These are phyloP conservation scores for Lagodon rhomboides DNA, from an alignment of 2,797 vertebrate genomes.

Conservation along the genomic window DNA sequence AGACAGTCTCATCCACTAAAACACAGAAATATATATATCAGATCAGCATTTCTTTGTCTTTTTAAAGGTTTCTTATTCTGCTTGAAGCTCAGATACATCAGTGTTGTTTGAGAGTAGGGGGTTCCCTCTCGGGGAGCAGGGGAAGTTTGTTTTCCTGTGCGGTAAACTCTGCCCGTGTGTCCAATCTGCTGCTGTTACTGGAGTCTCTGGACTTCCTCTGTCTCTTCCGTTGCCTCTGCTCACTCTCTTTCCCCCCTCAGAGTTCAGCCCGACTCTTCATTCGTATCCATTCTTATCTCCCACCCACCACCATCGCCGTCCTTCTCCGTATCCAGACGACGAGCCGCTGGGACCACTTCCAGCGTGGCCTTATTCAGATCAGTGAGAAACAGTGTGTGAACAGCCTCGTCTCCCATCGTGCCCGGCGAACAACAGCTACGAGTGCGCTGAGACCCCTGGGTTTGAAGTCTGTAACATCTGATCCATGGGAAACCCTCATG, in stretches of 20 bases:
- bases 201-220: slow-evolving; percentile 33
- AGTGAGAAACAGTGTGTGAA: slow-evolving; percentile 72
- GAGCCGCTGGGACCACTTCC: slow-evolving; percentile 49
- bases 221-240: slow-evolving; percentile 25
- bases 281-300: neutral
- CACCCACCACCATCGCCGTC: slow-evolving; percentile 7
- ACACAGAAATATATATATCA: too few species aligned
- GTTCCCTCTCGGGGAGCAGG: neutral
- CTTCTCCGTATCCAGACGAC: slow-evolving; percentile 22
- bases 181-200: slow-evolving; percentile 17
- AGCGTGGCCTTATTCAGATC: slow-evolving; percentile 63
- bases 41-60: too few species aligned
- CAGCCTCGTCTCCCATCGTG: slow-evolving; percentile 72
- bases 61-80: too few species aligned
- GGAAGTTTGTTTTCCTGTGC: slow-evolving; percentile 43
- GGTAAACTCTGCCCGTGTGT: slow-evolving; percentile 1
- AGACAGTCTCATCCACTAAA: too few species aligned
- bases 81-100: too few species aligned
- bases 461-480: slow-evolving; percentile 82
- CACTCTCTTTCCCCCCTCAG: slow-evolving; percentile 11
- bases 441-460: slow-evolving; percentile 79
- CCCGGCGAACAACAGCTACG: slow-evolving; percentile 74
- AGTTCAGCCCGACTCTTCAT: neutral
- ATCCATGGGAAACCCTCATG: slow-evolving; percentile 86
- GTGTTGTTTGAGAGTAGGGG: too few species aligned